A percentile compares a stretch with the other conserved stretches of the same genome.
Conservation (phyloP, 1,140 invertebrate species). For the Drosophila subpulchrella region DNA sequence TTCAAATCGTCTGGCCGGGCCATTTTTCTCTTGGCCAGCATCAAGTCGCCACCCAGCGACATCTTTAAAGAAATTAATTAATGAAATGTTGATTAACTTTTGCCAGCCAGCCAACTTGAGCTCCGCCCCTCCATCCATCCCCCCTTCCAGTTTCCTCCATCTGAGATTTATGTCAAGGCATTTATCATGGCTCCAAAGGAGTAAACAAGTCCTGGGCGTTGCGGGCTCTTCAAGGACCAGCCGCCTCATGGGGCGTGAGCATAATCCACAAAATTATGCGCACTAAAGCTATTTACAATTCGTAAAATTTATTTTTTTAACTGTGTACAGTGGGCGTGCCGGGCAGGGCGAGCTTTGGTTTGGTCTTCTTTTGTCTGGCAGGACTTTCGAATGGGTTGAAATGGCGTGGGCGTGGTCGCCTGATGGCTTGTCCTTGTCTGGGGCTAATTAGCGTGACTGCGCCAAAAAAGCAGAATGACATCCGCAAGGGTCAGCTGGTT, state of each 20-base stretch:
- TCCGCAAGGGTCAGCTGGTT: slow-evolving; percentile 21
- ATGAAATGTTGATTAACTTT: slow-evolving; percentile 84
- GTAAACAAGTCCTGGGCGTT: slow-evolving; percentile 76
- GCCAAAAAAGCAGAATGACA: slow-evolving; percentile 52
- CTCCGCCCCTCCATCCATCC: background rate
- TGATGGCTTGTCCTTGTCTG: slow-evolving; percentile 61
- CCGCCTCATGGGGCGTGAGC: slow-evolving; percentile 55
- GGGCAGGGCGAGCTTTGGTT: background rate
- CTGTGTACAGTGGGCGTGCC: slow-evolving; percentile 30
- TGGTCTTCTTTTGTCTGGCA: slow-evolving; percentile 27
- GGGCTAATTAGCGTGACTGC: slow-evolving; percentile 76
- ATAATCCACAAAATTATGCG: slow-evolving; percentile 81
- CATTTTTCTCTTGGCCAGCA: slow-evolving; percentile 64
- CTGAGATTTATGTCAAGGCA: slow-evolving; percentile 80
- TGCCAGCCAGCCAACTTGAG: slow-evolving; percentile 62
- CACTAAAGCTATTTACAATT: slow-evolving; percentile 80
- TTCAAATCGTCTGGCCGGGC: slow-evolving; percentile 50
- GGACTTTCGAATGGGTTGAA: slow-evolving; percentile 3
- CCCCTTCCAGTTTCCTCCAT: slow-evolving; percentile 27
- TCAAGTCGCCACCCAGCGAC: slow-evolving; percentile 48
- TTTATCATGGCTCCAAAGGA: slow-evolving; percentile 76
- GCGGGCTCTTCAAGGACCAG: slow-evolving; percentile 32
- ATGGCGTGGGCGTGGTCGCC: slow-evolving; percentile 40
- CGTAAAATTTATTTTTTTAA: slow-evolving; percentile 73
- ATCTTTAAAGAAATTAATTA: slow-evolving; percentile 84